Evolutionary conservation across 92 coral and sea anemone genomes (phyloP), one percentile per base, ranked within the genome.

Genomic region (Phenganax marumi): DNA sequence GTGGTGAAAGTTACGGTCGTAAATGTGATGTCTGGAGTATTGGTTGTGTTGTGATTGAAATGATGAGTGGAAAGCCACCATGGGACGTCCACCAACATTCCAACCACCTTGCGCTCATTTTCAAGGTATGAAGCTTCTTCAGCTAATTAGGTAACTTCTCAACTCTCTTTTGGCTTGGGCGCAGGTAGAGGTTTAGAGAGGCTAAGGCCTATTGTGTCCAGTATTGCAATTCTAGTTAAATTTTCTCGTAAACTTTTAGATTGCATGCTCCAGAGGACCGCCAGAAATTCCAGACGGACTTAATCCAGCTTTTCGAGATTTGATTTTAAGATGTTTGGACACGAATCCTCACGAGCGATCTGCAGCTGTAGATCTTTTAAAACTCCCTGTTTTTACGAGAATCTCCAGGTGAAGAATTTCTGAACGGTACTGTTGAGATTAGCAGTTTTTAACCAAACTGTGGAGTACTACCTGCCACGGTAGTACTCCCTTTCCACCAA

Each of bases 71-170:
- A 6, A 95, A 85, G 75, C 93, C 98, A 11, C 98, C 98, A 1
- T 95, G 98, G 98, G 85, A 95, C 79, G 98, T 97, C 7, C 91
- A 95, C 39, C 97, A 95, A 66, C 98, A 95, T 79, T 95, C 98
- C 3, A 95, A 95, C 68, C 98, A 95, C 56, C 87, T 95, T 18
- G 98, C 98, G 17, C 82, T 95, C 63, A 95, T 95, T 62, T 95
- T 95, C 24, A 95, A 90, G 90, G 98, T 95, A 68, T 49, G 88
- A 19, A 25, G 53, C 0, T 21, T 8, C 18, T 70, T 23, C 22
- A 6, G 77, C 56, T 72, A 22, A 68, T 16, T 68, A 68, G 48
- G 26, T 19, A 65, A 26, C 26, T 65, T 65, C 21, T 56, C 21
- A 1, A 14, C n/a, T 56, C 21, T 56, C 43, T 33, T 33, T 33